Conservation (phyloP, 2,888 invertebrate genomes). For the Merodon equestris region DNA sequence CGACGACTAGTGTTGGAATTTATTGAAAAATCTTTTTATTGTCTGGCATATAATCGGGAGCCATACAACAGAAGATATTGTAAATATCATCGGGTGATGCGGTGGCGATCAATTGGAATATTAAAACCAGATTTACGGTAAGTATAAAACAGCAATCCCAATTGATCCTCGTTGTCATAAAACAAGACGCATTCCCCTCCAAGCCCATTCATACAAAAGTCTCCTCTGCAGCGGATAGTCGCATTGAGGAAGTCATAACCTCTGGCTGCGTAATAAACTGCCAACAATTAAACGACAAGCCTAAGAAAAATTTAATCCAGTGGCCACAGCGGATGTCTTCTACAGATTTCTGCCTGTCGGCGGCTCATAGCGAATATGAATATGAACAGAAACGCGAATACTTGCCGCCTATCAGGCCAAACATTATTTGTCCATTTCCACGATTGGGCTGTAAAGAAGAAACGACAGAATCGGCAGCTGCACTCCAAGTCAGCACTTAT, state of each 20-base stretch:
- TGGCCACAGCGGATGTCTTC: background rate
- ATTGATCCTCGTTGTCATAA: background rate
- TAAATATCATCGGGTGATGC: no score
- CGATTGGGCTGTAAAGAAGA: slow-evolving; percentile 25
- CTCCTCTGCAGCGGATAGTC: no score
- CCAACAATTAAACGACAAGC: slow-evolving; percentile 7
- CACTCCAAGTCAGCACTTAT: slow-evolving; percentile 8
- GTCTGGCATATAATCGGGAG: no score
- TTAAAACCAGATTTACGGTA: no score
- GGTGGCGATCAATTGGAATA: no score
- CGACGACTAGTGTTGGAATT: no score
- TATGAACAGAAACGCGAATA: no score
- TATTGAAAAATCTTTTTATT: no score
- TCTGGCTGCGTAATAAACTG: background rate
- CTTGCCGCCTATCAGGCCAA: slow-evolving; percentile 33
- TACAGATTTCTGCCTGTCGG: no score
- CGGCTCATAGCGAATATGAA: no score
- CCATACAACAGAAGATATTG: no score
- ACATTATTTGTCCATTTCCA: slow-evolving; percentile 47
- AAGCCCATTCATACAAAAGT: no score
- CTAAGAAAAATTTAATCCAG: background rate
- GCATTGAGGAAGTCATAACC: slow-evolving; percentile 5
- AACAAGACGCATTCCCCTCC: background rate
- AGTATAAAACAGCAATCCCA: background rate
- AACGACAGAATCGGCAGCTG: slow-evolving; percentile 19